Evolutionary conservation across 37 sponge, comb jelly and placozoan species (phyloP).

Genomic region (Ephydatia muelleri): DNA sequence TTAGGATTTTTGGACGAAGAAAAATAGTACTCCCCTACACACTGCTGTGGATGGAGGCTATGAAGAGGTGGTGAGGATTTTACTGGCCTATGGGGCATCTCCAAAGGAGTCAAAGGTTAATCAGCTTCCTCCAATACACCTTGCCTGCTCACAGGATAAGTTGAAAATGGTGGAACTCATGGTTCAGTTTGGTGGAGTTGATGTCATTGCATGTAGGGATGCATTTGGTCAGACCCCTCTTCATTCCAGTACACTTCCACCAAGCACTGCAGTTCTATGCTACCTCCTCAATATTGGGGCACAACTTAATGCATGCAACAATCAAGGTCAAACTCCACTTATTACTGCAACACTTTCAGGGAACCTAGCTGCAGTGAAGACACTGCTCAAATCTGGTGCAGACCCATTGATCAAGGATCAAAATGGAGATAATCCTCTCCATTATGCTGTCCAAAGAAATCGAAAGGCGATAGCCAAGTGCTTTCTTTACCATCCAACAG

Average conservation of each 20-base stretch:
- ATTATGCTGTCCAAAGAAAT: slow-evolving; percentile 47
- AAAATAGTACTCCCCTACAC: slow-evolving; percentile 89
- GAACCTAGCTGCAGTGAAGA: slow-evolving; percentile 24
- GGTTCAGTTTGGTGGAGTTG: slow-evolving; percentile 27
- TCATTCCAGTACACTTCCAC: slow-evolving; percentile 41
- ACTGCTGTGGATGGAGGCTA: slow-evolving; percentile 84
- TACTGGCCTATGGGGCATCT: slow-evolving; percentile 69
- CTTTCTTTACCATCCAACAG: slow-evolving; percentile 39
- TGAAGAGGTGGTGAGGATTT: slow-evolving; percentile 66
- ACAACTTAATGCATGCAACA: slow-evolving; percentile 42
- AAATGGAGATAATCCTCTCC: slow-evolving; percentile 48
- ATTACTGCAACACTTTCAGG: slow-evolving; percentile 48
- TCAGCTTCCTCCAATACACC: slow-evolving; percentile 66
- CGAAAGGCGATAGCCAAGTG: slow-evolving; percentile 16
- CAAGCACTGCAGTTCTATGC: slow-evolving; percentile 7
- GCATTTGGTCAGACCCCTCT: slow-evolving; percentile 46
- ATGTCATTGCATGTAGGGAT: slow-evolving; percentile 26
- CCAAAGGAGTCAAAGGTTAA: slow-evolving; percentile 38
- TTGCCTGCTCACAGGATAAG: slow-evolving; percentile 73
- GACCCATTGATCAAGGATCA: slow-evolving; percentile 32
- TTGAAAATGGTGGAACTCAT: slow-evolving; percentile 55
- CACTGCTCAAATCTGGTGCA: slow-evolving; percentile 48
- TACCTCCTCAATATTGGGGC: slow-evolving; percentile 54
- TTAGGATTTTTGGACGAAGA: slow-evolving; percentile 73
- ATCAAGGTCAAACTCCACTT: slow-evolving; percentile 72